A percentile compares a stretch with the other conserved stretches of the same genome.
These are phyloP conservation scores for Eurosta solidaginis DNA, from an alignment of 1,140 invertebrate species.

Conservation along the genomic window DNA sequence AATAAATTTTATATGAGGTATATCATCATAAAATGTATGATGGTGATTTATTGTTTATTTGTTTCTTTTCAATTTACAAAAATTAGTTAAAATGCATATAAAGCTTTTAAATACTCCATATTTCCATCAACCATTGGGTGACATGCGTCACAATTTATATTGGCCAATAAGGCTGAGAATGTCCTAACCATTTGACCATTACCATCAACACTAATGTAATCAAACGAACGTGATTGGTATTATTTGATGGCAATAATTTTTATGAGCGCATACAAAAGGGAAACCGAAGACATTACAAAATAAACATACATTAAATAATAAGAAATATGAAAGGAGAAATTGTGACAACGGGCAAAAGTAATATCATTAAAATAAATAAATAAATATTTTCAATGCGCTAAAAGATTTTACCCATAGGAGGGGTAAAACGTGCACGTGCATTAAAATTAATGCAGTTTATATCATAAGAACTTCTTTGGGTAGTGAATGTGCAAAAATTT, in stretches of 20 bases:
- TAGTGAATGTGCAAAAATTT: not conserved
- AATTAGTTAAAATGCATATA: not conserved
- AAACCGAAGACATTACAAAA: not conserved
- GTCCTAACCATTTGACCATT: not conserved
- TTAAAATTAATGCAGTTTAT: too few relatives aligned
- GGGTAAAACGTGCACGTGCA: too few relatives aligned
- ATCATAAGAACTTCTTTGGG: too few relatives aligned
- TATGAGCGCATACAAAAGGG: not conserved
- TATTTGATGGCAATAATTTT: conserved; percentile 1
- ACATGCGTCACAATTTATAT: too few relatives aligned
- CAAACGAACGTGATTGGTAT: conserved; percentile 12
- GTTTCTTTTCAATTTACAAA: not conserved
- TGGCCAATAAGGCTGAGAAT: not conserved
- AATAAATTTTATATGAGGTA: too few relatives aligned
- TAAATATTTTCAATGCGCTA: not conserved
- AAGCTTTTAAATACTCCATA: not conserved
- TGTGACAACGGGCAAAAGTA: not conserved
- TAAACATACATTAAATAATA: too few relatives aligned
- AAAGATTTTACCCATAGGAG: too few relatives aligned
- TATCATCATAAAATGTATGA: too few relatives aligned
- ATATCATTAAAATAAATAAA: not conserved
- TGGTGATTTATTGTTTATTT: too few relatives aligned
- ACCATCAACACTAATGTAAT: conserved; percentile 1
- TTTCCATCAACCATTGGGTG: too few relatives aligned
- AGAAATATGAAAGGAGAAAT: not conserved